phyloP scores from a whole-genome alignment of 2,113 vertebrate genomes.

The Nannospalax galili region DNA sequence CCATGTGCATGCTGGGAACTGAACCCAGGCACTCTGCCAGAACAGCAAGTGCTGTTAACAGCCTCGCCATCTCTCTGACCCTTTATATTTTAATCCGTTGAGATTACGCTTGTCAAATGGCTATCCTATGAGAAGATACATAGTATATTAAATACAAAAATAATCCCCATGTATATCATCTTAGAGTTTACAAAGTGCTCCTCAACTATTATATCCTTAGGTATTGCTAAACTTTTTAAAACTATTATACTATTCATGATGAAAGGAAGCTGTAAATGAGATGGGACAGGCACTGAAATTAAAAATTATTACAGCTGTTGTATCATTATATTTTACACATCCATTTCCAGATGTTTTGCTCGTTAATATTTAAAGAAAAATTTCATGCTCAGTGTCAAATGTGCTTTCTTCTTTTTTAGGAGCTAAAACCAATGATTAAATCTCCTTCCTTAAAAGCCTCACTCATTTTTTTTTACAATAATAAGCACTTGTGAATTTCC shows the following conservation, averaged over 20 bases:
- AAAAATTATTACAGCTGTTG: not conserved
- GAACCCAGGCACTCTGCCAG: too few relatives aligned
- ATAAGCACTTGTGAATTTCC: constrained; percentile 45
- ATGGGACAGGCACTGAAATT: not conserved
- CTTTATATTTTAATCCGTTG: constrained; percentile 2
- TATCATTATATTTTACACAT: constrained; percentile 19
- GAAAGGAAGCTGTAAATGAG: not conserved
- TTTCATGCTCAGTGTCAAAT: constrained; percentile 26
- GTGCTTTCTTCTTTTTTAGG: not conserved
- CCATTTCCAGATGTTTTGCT: constrained; percentile 7
- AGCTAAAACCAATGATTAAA: constrained; percentile 45
- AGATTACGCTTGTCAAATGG: constrained; percentile 23
- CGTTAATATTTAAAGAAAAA: constrained; percentile 45
- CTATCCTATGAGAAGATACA: not conserved
- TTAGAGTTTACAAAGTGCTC: constrained; percentile 10
- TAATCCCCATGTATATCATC: not conserved
- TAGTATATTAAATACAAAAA: not conserved
- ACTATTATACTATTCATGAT: not conserved
- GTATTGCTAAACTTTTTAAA: constrained; percentile 44
- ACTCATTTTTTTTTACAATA: not conserved
- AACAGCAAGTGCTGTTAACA: too few relatives aligned
- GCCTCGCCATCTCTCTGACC: too few relatives aligned
- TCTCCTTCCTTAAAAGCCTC: constrained; percentile 6
- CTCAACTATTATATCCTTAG: constrained; percentile 43
- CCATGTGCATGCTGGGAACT: too few relatives aligned